A percentile compares a stretch with the other conserved stretches of the same genome.
Evolutionary conservation across 2,797 vertebrate species (phyloP).

Genomic region (Poecilia picta): DNA sequence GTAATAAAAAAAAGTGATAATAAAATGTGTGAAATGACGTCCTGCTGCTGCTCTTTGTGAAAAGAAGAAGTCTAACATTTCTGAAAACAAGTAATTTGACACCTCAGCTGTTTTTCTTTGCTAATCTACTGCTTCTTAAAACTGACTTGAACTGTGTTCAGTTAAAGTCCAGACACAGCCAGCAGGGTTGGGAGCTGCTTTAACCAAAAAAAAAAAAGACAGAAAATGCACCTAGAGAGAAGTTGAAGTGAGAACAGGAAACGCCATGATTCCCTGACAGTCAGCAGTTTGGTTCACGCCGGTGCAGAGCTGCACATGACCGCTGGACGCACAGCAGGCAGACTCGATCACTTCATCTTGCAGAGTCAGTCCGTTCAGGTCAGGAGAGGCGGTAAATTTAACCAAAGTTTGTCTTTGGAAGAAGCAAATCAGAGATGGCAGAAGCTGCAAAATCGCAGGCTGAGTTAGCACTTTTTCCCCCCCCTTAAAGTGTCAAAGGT

Average conservation of each 20-base stretch:
- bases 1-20: slow-evolving; percentile 22
- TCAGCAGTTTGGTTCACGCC: slow-evolving; percentile 68
- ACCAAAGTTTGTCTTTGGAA: not conserved
- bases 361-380: not conserved
- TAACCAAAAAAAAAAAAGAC: not conserved
- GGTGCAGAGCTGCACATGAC: slow-evolving; percentile 12
- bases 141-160: not conserved
- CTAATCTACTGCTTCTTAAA: not conserved
- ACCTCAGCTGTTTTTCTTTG: slow-evolving; percentile 4
- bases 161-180: not conserved
- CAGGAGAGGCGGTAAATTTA: not conserved
- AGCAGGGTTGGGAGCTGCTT: not conserved
- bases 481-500: slow-evolving; percentile 31
- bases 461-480: slow-evolving; percentile 10
- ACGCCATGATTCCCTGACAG: slow-evolving; percentile 63
- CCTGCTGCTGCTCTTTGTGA: slow-evolving; percentile 10
- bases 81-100: not conserved
- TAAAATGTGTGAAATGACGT: slow-evolving; percentile 17
- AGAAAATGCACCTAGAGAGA: slow-evolving; percentile 16
- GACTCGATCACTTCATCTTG: slow-evolving; percentile 1
- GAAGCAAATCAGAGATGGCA: not conserved
- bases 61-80: slow-evolving; percentile 14
- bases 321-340: slow-evolving; percentile 8
- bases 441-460: not conserved
- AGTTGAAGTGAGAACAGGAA: slow-evolving; percentile 70